Evolutionary conservation across 2,113 vertebrate species (phyloP), one percentile per base, ranked within the genome.

Genomic region (Halichoeres trimaculatus): DNA sequence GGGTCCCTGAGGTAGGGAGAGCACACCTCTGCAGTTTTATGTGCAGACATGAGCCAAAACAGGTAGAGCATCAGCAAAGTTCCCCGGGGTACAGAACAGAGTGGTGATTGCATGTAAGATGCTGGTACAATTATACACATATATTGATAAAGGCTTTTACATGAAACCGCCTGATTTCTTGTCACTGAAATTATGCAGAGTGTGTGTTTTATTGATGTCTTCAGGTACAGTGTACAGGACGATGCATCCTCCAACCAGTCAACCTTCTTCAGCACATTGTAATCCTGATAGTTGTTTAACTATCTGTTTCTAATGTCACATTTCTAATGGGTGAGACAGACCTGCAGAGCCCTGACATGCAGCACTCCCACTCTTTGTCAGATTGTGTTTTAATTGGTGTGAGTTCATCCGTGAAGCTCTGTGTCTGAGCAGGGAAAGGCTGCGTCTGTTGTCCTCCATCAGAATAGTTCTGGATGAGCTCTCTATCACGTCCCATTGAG

Each of bases 321-420:
- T 59, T 22, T 41, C 43, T 68, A 65, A 53, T 69, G 58, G 52
- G 52, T 30, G 24, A 10, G 54, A 26, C 45, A 59, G 59, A 40
- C 70, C 71, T 61, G 41, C 13, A 24, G 69, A 36, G 10, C 14
- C 57, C 9, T 19, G 64, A 56, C 17, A 0, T 64, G 38, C 71
- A 30, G 58, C 5, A 12, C 26, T n/a, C 35, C 40, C 23, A 47
- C 30, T 1, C 52, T 67, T 79, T 75, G 73, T 87, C 43, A 50
- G 63, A 54, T 51, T 43, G 41, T 50, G 62, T 76, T 90, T 80
- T 87, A 89, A 87, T 87, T 87, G 86, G 69, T 36, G 78, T 57
- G 53, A 84, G 41, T 71, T 83, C 83, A 63, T 52, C 78, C 64
- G 48, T 81, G 78, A 88, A 83, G 43, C 68, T 20, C 62, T 24